Evolutionary conservation across 2,113 vertebrate genomes (phyloP), one percentile per base, ranked within the genome.

Genomic region (Ascaphus truei): DNA sequence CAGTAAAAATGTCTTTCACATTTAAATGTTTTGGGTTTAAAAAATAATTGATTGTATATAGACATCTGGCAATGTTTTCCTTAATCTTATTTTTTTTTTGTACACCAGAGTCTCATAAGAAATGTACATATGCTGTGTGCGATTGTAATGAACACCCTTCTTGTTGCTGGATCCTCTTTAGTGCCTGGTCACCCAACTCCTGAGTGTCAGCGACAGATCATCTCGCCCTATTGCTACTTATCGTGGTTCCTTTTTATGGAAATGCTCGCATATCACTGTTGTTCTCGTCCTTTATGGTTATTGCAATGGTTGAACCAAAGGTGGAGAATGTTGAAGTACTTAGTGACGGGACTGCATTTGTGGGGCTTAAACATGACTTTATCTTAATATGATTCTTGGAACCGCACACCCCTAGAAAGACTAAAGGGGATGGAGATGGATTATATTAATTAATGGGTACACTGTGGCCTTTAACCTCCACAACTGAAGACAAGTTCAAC

Each of bases 361-460:
- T 2, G 7, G n/a, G 22, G 77, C 80, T 83, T 48, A 26, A 80
- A 73, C 39, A 69, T 75, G 80, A 45, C 66, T 81, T 81, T 78
- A 76, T 77, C 74, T 80, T 86, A 79, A 86, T 77, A 78, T 79
- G 82, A 75, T 81, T 83, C 79, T 77, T 60, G 66, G 68, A 81
- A 79, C 73, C 74, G 59, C 75, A 81, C 73, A 79, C 69, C 68
- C 69, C 75, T 77, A 79, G 86, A 88, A 79, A 68, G 80, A 83
- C 82, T 83, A 79, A 86, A 86, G 76, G 79, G 77, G 82, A 87
- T 85, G 75, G 79, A 89, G 82, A 87, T 86, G 80, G 79, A 85
- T 90, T 85, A 81, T 79, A 74, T 84, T 89, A 88, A 88, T 84
- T 86, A 88, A 86, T 85, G 81, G 72, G 27, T 85, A 80, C 80